These are phyloP conservation scores for Tenualosa ilisha DNA, from an alignment of 2,797 vertebrate species.

Conservation along the genomic window DNA sequence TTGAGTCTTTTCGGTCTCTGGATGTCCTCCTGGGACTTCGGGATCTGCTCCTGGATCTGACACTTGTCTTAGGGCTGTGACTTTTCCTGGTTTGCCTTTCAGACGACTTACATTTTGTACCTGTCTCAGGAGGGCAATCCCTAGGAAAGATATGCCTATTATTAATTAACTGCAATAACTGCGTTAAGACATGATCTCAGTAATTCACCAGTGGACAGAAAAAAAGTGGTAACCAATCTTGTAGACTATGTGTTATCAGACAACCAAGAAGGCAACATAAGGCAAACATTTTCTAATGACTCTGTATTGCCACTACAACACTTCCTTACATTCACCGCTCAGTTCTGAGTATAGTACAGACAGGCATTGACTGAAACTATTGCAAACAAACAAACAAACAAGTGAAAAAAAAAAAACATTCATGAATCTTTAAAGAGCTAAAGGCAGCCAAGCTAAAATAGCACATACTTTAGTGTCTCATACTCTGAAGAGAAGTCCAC, in stretches of 20 bases:
- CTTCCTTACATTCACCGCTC: neutral
- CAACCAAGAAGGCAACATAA: too few species aligned
- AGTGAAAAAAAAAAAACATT: neutral
- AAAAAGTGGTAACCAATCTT: too few species aligned
- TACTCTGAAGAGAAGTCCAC: conserved; percentile 70
- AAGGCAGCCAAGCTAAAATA: neutral
- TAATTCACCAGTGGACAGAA: too few species aligned
- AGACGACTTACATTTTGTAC: conserved; percentile 3
- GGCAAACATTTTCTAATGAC: too few species aligned
- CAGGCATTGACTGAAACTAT: too few species aligned
- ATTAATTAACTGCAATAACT: too few species aligned
- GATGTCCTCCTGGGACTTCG: conserved; percentile 37
- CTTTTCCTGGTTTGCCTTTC: neutral
- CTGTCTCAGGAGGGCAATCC: neutral
- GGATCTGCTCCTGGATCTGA: conserved; percentile 31
- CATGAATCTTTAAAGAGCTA: neutral
- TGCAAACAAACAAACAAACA: too few species aligned
- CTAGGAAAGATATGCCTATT: conserved; percentile 22
- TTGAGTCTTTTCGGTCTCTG: conserved; percentile 7
- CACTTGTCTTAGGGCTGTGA: conserved; percentile 24
- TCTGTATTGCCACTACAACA: neutral
- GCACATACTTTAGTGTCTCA: conserved; percentile 66
- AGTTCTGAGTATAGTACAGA: too few species aligned
- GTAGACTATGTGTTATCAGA: too few species aligned
- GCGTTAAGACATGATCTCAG: too few species aligned